Percentiles rank a stretch among this genome's conserved stretches.
Conservation (phyloP, 2,888 invertebrate genomes). For the Blastobasis lacticolella region DNA sequence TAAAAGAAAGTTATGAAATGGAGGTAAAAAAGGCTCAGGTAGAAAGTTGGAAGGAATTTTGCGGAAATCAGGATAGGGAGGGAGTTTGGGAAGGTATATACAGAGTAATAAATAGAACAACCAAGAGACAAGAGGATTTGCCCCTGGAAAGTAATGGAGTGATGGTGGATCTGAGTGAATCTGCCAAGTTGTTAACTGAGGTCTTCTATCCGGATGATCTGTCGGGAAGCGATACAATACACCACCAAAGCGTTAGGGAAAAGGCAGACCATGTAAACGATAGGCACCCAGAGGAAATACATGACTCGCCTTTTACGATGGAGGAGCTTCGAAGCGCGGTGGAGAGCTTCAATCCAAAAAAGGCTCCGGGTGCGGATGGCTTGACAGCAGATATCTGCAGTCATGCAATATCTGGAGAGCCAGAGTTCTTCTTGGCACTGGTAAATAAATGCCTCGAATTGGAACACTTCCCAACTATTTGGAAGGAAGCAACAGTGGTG, state of each 20-base stretch:
- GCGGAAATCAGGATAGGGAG: conserved; percentile 5
- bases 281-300: neutral
- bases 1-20: neutral
- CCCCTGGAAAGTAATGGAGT: neutral
- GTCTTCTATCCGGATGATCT: conserved; percentile 4
- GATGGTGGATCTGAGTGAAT: neutral
- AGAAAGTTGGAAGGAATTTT: conserved; percentile 10
- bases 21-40: neutral
- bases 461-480: neutral
- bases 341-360: conserved; percentile 9
- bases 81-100: conserved; percentile 5
- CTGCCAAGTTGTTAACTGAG: neutral
- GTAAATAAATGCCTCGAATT: conserved; percentile 3
- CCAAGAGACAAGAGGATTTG: conserved; percentile 3
- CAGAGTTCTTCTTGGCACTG: neutral
- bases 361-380: conserved; percentile 8
- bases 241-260: conserved; percentile 1
- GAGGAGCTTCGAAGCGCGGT: neutral
- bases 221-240: neutral
- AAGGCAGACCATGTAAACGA: neutral
- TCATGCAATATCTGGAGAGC: neutral
- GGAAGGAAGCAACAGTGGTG: too few relatives aligned
- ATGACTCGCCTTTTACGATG: conserved; percentile 12
- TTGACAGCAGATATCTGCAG: conserved; percentile 8
- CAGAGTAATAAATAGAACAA: conserved; percentile 1